Percentiles rank a stretch among this genome's conserved stretches.
Conservation (phyloP, 2,888 invertebrate species). For the Pilophorus perplexus region DNA sequence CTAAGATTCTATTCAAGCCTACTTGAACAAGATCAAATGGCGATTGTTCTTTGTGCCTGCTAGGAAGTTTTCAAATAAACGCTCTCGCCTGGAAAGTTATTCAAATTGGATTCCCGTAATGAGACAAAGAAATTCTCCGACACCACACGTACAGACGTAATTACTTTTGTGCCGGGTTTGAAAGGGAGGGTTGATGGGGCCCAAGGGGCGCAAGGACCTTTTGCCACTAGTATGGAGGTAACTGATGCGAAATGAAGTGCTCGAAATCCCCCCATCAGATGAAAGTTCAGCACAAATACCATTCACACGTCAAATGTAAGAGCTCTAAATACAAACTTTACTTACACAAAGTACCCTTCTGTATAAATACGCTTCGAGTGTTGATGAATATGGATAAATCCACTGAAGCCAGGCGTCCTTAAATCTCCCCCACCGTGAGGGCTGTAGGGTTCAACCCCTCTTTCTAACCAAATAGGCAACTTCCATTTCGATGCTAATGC, state of each 20-base stretch:
- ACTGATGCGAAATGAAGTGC: neutral
- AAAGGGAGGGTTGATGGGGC: too few relatives aligned
- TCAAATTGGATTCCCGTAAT: too few relatives aligned
- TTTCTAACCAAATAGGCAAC: slow-evolving; percentile 34
- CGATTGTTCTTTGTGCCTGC: too few relatives aligned
- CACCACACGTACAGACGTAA: too few relatives aligned
- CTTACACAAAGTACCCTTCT: slow-evolving; percentile 20
- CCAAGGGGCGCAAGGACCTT: too few relatives aligned
- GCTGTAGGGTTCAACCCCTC: slow-evolving; percentile 4
- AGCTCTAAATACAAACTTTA: slow-evolving; percentile 18
- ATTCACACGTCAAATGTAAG: slow-evolving; percentile 23
- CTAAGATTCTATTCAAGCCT: too few relatives aligned
- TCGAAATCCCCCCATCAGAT: neutral
- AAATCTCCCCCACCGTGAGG: slow-evolving; percentile 21
- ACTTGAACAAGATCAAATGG: too few relatives aligned
- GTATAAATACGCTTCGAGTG: slow-evolving; percentile 31
- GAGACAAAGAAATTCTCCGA: too few relatives aligned
- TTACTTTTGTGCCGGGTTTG: too few relatives aligned
- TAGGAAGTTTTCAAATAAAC: too few relatives aligned
- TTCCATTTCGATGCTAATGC: slow-evolving; percentile 38
- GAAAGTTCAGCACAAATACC: slow-evolving; percentile 20
- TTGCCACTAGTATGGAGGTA: too few relatives aligned
- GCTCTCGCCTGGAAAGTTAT: too few relatives aligned
- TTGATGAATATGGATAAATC: slow-evolving; percentile 36
- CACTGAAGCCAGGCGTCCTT: slow-evolving; percentile 4